Evolutionary conservation across 2,113 vertebrate genomes (phyloP).

Genomic region (Cepphus grylle): DNA sequence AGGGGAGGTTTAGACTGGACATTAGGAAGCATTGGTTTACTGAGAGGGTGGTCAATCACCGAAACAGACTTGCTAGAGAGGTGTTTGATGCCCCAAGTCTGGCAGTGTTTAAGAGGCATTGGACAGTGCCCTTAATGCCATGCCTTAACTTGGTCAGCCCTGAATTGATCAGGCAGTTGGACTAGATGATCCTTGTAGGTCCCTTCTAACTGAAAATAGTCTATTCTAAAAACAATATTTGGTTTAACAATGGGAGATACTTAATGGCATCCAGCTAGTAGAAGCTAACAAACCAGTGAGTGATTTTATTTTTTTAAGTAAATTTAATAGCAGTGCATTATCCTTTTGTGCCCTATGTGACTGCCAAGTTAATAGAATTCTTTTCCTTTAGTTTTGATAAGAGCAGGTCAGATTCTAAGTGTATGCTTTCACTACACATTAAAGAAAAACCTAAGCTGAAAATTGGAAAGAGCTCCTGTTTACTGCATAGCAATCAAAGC

Average conservation of each 20-base stretch:
- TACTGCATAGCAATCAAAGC: background rate
- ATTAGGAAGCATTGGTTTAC: background rate
- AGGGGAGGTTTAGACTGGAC: rapidly evolving
- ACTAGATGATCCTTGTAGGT: background rate
- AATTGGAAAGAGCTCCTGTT: background rate
- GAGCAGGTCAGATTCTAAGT: background rate
- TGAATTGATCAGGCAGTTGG: background rate
- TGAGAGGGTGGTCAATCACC: background rate
- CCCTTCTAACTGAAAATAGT: background rate
- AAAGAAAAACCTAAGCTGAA: background rate
- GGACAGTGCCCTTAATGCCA: background rate
- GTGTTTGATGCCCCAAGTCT: background rate
- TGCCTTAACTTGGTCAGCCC: background rate
- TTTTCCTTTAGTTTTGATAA: background rate
- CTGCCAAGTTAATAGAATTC: background rate
- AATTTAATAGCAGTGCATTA: background rate
- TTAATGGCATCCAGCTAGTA: background rate
- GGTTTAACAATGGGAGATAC: background rate
- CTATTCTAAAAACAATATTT: background rate
- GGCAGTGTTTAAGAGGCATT: background rate
- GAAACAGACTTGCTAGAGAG: background rate
- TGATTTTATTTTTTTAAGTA: background rate
- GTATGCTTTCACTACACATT: background rate
- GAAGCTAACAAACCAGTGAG: background rate
- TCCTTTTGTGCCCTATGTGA: background rate